Percentiles rank a stretch among this genome's conserved stretches.
Conservation (phyloP, 2,888 invertebrate species). For the Danaus chrysippus region DNA sequence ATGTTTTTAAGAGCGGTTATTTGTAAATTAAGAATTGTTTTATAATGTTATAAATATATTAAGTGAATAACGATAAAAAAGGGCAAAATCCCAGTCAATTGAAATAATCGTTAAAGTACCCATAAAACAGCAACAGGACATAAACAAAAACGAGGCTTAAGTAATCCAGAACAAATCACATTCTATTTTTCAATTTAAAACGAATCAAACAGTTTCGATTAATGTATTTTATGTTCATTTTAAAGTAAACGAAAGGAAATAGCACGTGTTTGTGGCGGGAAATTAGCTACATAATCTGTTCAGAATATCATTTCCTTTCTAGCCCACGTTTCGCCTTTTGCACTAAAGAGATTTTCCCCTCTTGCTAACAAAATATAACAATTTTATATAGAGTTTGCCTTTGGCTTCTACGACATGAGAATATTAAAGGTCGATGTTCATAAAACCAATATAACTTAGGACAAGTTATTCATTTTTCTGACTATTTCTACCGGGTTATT, state of each 20-base stretch:
- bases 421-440: neutral
- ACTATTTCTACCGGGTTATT: neutral
- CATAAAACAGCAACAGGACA: neutral
- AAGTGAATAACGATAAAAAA: too few species aligned
- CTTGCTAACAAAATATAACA: conserved; percentile 9
- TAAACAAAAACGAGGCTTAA: neutral
- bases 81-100: neutral
- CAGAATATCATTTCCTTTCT: conserved; percentile 64
- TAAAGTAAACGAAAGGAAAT: conserved; percentile 37
- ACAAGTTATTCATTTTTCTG: neutral
- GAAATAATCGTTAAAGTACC: neutral
- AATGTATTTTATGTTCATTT: conserved; percentile 24
- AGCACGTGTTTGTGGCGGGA: conserved; percentile 52
- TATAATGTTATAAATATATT: too few species aligned
- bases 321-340: conserved; percentile 42
- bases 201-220: conserved; percentile 12
- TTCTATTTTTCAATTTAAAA: conserved; percentile 7
- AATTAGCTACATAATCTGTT: conserved; percentile 67
- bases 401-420: neutral
- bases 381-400: conserved; percentile 10
- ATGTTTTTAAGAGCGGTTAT: too few species aligned
- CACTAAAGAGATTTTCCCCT: conserved; percentile 50
- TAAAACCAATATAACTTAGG: conserved; percentile 4
- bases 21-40: too few species aligned
- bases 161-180: conserved; percentile 1